Evolutionary conservation across 2,888 invertebrate species (phyloP).

Genomic region (Chrysopilus asiliformis): DNA sequence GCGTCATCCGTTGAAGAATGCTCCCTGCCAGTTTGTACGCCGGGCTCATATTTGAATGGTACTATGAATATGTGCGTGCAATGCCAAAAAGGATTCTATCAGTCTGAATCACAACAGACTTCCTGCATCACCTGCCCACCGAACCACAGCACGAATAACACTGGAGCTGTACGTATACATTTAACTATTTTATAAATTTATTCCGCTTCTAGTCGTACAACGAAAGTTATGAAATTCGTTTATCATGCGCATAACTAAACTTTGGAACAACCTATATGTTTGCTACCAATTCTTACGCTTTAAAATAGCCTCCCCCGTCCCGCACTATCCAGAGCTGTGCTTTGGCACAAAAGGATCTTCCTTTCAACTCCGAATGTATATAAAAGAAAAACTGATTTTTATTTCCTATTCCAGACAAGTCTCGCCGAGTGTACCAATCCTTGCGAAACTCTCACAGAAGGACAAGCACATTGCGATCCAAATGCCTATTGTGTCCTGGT

Average conservation of each 20-base stretch:
- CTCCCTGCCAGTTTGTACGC: conserved; percentile 74
- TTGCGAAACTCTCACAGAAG: conserved; percentile 61
- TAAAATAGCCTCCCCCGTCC: too few relatives aligned
- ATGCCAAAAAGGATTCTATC: conserved; percentile 84
- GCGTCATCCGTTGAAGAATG: conserved; percentile 80
- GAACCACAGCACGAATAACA: conserved; percentile 75
- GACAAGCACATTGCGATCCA: conserved; percentile 72
- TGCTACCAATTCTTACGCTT: too few relatives aligned
- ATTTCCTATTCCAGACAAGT: conserved; percentile 49
- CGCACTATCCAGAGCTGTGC: too few relatives aligned
- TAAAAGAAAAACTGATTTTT: conserved; percentile 13
- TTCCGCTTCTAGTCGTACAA: too few relatives aligned
- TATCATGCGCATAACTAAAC: too few relatives aligned
- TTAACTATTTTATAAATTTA: too few relatives aligned
- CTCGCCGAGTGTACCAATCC: conserved; percentile 80
- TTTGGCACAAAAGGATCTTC: too few relatives aligned
- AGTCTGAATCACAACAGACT: conserved; percentile 77
- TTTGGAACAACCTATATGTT: too few relatives aligned
- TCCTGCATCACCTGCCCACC: conserved; percentile 76
- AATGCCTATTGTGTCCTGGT: conserved; percentile 79
- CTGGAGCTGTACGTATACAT: conserved; percentile 58
- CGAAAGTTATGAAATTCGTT: too few relatives aligned
- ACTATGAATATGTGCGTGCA: conserved; percentile 73
- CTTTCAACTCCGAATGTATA: neutral
- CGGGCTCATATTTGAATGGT: conserved; percentile 74